Percentiles rank a stretch among this genome's conserved stretches.
These are phyloP conservation scores for Teleiodes luculella DNA, from an alignment of 2,888 invertebrate species.

Conservation along the genomic window DNA sequence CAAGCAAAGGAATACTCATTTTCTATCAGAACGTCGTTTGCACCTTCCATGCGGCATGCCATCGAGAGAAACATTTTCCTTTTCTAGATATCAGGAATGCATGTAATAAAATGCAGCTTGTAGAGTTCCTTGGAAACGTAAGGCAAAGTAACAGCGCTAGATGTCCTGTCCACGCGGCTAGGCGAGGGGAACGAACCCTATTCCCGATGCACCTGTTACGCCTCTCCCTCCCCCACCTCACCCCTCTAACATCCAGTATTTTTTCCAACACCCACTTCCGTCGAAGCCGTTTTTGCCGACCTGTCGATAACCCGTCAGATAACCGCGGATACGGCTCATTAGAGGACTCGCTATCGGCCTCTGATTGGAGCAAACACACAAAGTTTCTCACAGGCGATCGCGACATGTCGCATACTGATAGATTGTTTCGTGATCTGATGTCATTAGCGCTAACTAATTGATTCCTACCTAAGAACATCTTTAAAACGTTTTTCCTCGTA, in stretches of 20 bases:
- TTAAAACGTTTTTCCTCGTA: neutral
- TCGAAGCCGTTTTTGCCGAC: conserved; percentile 62
- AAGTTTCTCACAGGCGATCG: conserved; percentile 33
- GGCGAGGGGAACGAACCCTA: conserved; percentile 60
- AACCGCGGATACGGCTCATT: conserved; percentile 71
- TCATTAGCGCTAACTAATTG: conserved; percentile 47
- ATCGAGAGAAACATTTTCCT: conserved; percentile 6
- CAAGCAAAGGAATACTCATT: neutral
- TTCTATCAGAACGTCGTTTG: neutral
- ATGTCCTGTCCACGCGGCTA: conserved; percentile 39
- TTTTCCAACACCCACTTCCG: conserved; percentile 69
- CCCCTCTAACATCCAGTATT: conserved; percentile 35
- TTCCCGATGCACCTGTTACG: conserved; percentile 50
- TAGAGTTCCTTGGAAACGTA: conserved; percentile 8
- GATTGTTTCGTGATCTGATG: conserved; percentile 38
- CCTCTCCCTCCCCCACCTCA: conserved; percentile 53
- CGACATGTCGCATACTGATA: conserved; percentile 35
- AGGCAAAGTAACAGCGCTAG: conserved; percentile 28
- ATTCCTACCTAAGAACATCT: conserved; percentile 33
- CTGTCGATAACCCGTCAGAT: conserved; percentile 68
- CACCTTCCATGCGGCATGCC: neutral
- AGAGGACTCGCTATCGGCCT: conserved; percentile 54
- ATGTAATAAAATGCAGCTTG: conserved; percentile 3
- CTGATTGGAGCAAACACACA: conserved; percentile 51
- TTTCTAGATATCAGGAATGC: neutral